Evolutionary conservation across 2,888 invertebrate genomes (phyloP).

Genomic region (Mythimna impura): DNA sequence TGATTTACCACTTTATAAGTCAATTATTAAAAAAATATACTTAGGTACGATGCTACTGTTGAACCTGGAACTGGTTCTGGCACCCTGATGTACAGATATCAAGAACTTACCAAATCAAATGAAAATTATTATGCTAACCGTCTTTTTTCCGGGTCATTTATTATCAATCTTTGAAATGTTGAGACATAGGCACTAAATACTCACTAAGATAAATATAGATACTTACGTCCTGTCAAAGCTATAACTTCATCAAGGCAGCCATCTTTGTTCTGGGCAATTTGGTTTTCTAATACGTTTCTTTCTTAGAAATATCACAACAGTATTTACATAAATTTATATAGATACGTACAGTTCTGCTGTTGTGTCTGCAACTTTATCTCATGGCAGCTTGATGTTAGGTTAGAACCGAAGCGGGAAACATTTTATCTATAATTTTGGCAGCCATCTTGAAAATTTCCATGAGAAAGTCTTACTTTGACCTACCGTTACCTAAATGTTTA

Average conservation of each 20-base stretch:
- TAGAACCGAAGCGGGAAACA: not conserved
- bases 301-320: not conserved
- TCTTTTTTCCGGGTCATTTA: no score
- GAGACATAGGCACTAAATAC: no score
- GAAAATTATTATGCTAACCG: no score
- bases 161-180: no score
- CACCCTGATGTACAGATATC: not conserved
- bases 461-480: not conserved
- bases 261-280: not conserved
- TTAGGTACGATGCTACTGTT: not conserved
- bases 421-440: not conserved
- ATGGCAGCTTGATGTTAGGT: not conserved
- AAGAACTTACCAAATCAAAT: not conserved
- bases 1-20: no score
- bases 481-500: not conserved
- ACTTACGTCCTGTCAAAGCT: no score
- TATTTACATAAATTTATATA: not conserved
- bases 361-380: not conserved
- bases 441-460: not conserved
- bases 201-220: no score
- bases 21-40: not conserved
- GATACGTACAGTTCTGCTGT: not conserved
- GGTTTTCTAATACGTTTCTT: not conserved
- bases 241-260: no score
- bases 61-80: not conserved